Evolutionary conservation across 30 jellyfish, hydroid and myxozoan genomes (phyloP), one percentile per base, ranked within the genome.

Genomic region (Aurelia sp.): DNA sequence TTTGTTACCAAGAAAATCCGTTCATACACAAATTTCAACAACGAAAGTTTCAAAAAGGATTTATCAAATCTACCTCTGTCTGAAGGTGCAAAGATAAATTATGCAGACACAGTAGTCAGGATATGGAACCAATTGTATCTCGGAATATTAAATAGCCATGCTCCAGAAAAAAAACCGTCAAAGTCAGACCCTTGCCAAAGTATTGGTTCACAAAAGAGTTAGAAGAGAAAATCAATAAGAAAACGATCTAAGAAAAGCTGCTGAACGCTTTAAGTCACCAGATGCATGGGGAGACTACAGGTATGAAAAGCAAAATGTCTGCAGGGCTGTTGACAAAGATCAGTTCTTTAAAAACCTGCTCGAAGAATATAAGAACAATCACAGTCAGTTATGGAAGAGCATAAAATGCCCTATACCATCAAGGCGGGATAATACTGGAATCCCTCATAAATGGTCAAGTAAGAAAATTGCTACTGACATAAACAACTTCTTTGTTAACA

Each of bases 281-380:
- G 78, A 19, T 19, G 78, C 78, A 66, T 66, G 78, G 78, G 78
- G 15, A 66, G 78, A 66, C 78, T 66, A 66, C 78, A 66, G 78
- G 78, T 6, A 66, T 6, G 78, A 66, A 66, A 66, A 31, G 41
- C 78, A 66, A 66, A 66, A 66, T 66, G 78, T 66, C 78, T 59
- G 51, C 12, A 66, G 78, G 58, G 78, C 78, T 66, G 11, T 66
- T 19, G 59, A 66, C 78, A 66, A 66, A 66, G 78, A 66, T 66
- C 78, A 66, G 78, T 31, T 66, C 78, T 66, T 66, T 66, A 66
- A 66, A 66, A 66, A 9, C 78, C 52, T 66, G 59, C 78, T 66
- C 21, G 78, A 66, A 66, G 78, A 66, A 31, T 6, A 21, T 66
- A 66, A 66, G 78, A 60, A 65, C 76, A 65, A n/a, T n/a, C n/a